phyloP scores from a whole-genome alignment of 2,888 invertebrate genomes.

The Dascillus cervinus region DNA sequence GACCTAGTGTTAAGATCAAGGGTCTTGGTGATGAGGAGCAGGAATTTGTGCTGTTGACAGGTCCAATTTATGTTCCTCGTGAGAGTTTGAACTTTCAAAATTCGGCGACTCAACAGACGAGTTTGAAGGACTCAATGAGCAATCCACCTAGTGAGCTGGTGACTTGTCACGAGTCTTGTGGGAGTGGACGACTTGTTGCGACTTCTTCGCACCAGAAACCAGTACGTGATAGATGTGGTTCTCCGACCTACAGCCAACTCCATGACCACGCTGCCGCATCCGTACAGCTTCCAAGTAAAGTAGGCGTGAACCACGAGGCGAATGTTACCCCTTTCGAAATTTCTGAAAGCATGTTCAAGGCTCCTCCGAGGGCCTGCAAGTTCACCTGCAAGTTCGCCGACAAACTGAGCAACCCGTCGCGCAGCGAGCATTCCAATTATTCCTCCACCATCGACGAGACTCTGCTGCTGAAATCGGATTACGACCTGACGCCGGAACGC shows the following conservation, averaged over 20 bases:
- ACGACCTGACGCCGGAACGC: constrained; percentile 13
- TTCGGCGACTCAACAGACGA: background rate
- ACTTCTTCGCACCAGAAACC: background rate
- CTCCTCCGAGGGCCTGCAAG: background rate
- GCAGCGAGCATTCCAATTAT: background rate
- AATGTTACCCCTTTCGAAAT: background rate
- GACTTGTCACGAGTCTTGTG: background rate
- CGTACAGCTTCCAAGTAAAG: background rate
- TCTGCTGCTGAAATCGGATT: constrained; percentile 3
- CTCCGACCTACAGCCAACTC: constrained; percentile 4
- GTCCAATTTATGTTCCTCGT: constrained; percentile 12
- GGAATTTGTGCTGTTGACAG: constrained; percentile 8
- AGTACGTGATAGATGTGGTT: background rate
- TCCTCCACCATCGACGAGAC: background rate
- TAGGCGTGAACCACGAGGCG: background rate
- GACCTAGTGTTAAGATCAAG: constrained; percentile 1
- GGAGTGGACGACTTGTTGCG: background rate
- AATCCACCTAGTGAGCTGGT: background rate
- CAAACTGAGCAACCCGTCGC: background rate
- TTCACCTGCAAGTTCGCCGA: background rate
- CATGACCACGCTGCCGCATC: background rate
- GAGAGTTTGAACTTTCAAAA: background rate
- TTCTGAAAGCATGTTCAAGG: background rate
- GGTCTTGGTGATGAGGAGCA: constrained; percentile 2
- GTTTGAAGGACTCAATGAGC: background rate